phyloP scores from a whole-genome alignment of 1,140 invertebrate genomes.

The Spodoptera litura region DNA sequence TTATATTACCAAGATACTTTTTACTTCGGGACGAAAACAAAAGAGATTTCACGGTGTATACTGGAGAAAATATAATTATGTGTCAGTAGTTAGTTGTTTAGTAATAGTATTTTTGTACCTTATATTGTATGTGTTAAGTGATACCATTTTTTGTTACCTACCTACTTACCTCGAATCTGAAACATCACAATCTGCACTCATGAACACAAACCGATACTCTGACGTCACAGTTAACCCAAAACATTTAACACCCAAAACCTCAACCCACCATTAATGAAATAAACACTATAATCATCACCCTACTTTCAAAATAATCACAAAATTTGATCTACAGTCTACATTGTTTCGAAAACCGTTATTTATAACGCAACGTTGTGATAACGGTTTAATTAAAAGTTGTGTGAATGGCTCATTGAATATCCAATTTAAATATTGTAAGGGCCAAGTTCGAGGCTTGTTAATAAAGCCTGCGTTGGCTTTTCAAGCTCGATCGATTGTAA shows the following conservation, averaged over 20 bases:
- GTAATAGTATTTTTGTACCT: too few relatives aligned
- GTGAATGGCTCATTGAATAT: slow-evolving; percentile 11
- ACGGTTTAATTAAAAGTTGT: slow-evolving; percentile 43
- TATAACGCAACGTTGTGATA: slow-evolving; percentile 17
- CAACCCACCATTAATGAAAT: background rate
- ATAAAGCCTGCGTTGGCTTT: slow-evolving; percentile 13
- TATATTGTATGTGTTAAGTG: too few relatives aligned
- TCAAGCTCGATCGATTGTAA: slow-evolving; percentile 1
- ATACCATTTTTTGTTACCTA: too few relatives aligned
- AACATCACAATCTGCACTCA: too few relatives aligned
- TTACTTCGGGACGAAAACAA: too few relatives aligned
- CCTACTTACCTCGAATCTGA: too few relatives aligned
- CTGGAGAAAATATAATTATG: too few relatives aligned
- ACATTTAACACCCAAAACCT: background rate
- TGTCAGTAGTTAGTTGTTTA: too few relatives aligned
- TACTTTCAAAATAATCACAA: slow-evolving; percentile 12
- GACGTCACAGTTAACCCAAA: too few relatives aligned
- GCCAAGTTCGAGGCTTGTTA: slow-evolving; percentile 18
- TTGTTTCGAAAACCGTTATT: slow-evolving; percentile 5
- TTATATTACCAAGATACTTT: too few relatives aligned
- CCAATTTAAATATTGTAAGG: slow-evolving; percentile 28
- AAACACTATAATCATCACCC: background rate
- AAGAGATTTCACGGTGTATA: too few relatives aligned
- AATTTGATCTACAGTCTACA: slow-evolving; percentile 14
- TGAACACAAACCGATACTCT: too few relatives aligned